phyloP scores from a whole-genome alignment of 2,888 invertebrate species.

The Drosophila imparisetae region DNA sequence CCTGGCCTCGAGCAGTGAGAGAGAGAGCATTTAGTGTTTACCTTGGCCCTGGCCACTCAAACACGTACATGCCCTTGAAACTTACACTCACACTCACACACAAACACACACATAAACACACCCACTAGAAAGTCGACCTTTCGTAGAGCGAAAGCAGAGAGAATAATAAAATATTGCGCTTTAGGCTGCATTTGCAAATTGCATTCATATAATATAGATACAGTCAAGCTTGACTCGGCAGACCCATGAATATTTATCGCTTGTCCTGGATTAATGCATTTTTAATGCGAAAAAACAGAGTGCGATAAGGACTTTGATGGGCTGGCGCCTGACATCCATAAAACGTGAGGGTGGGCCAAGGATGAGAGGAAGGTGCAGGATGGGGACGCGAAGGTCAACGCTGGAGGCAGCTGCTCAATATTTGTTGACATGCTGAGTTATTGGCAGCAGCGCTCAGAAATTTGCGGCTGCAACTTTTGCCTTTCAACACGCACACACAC shows the following conservation, averaged over 20 bases:
- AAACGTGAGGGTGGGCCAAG: slow-evolving; percentile 12
- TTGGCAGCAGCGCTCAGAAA: slow-evolving; percentile 55
- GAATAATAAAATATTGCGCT: slow-evolving; percentile 31
- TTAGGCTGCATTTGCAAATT: slow-evolving; percentile 54
- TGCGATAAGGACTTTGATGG: slow-evolving; percentile 12
- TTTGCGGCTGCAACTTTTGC: slow-evolving; percentile 34
- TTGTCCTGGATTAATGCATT: slow-evolving; percentile 72
- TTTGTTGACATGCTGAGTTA: slow-evolving; percentile 78
- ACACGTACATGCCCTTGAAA: slow-evolving; percentile 70
- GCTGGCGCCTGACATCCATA: slow-evolving; percentile 44
- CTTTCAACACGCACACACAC: slow-evolving; percentile 10
- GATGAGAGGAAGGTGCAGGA: accelerated
- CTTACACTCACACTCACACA: background rate
- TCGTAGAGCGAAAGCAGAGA: slow-evolving; percentile 2
- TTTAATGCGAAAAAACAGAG: slow-evolving; percentile 59
- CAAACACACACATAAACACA: background rate
- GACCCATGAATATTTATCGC: slow-evolving; percentile 76
- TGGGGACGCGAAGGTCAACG: slow-evolving; percentile 3
- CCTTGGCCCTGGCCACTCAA: slow-evolving; percentile 65
- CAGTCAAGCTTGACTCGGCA: slow-evolving; percentile 11
- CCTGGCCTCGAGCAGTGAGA: slow-evolving; percentile 33
- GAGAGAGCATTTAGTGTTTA: slow-evolving; percentile 38
- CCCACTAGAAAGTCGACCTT: slow-evolving; percentile 54
- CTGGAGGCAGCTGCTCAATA: slow-evolving; percentile 48
- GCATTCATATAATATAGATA: slow-evolving; percentile 43